These are phyloP conservation scores for Carpatolechia fugitivella DNA, from an alignment of 2,888 invertebrate species.

Conservation along the genomic window DNA sequence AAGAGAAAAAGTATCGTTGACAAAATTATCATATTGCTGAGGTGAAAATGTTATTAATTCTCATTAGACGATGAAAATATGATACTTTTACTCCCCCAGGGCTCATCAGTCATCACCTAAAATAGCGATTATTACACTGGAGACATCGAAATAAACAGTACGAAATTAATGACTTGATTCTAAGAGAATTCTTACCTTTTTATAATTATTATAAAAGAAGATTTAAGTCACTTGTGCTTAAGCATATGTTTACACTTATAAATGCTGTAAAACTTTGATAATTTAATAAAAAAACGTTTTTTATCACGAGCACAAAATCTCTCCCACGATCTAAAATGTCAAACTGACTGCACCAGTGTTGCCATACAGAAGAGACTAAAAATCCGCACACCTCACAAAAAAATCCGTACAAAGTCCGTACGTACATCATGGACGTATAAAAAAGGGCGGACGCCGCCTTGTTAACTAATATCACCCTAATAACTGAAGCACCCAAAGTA, in stretches of 20 bases:
- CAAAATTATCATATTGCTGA: not conserved
- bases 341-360: too few species aligned
- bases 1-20: too few species aligned
- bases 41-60: too few species aligned
- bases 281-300: not conserved
- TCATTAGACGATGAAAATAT: not conserved
- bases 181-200: slow-evolving; percentile 8
- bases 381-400: too few species aligned
- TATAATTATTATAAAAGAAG: not conserved
- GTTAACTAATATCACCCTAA: too few species aligned
- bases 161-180: not conserved
- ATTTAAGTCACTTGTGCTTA: not conserved
- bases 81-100: slow-evolving; percentile 11
- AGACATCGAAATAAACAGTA: slow-evolving; percentile 33
- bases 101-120: slow-evolving; percentile 59
- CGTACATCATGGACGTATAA: too few species aligned
- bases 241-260: not conserved
- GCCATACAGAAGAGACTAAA: too few species aligned
- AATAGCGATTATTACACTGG: slow-evolving; percentile 59
- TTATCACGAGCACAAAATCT: not conserved
- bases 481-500: too few species aligned
- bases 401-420: too few species aligned
- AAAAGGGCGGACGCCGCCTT: too few species aligned
- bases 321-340: not conserved
- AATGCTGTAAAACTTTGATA: not conserved